A percentile compares a stretch with the other conserved stretches of the same genome.
phyloP scores from a whole-genome alignment of 2,797 vertebrate species.

The Balearica regulorum region DNA sequence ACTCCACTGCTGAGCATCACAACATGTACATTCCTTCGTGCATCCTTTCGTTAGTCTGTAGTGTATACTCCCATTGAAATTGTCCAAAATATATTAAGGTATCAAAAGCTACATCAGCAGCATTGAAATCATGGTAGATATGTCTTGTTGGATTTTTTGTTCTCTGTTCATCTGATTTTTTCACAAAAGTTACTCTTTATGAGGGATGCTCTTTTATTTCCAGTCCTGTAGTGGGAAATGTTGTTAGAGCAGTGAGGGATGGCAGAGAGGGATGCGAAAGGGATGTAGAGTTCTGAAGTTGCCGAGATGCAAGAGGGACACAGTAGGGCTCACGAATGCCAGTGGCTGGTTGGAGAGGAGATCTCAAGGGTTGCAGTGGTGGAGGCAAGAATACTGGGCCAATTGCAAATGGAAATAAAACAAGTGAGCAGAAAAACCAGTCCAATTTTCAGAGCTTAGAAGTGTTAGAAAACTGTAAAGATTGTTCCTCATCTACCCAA shows the following conservation, averaged over 20 bases:
- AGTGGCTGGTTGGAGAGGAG: not conserved
- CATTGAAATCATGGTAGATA: not conserved
- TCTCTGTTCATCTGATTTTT: not conserved
- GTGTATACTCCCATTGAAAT: not conserved
- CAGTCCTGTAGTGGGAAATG: not conserved
- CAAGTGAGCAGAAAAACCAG: not conserved
- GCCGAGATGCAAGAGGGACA: not conserved
- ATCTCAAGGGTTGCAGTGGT: not conserved
- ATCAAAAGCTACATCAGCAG: not conserved
- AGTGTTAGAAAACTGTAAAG: not conserved
- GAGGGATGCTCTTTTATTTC: not conserved
- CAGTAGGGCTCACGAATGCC: not conserved
- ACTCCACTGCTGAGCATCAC: not conserved
- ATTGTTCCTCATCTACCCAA: not conserved
- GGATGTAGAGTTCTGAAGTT: not conserved
- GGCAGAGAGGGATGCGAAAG: not conserved
- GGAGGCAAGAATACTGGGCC: not conserved
- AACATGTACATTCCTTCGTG: not conserved
- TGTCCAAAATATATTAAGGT: not conserved
- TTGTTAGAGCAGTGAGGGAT: not conserved
- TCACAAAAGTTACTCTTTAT: not conserved
- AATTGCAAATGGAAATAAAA: not conserved
- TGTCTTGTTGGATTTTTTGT: not conserved
- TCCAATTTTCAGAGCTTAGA: not conserved
- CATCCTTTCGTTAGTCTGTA: not conserved